phyloP scores from a whole-genome alignment of 2,888 invertebrate species.

The Drosophila seclusa region DNA sequence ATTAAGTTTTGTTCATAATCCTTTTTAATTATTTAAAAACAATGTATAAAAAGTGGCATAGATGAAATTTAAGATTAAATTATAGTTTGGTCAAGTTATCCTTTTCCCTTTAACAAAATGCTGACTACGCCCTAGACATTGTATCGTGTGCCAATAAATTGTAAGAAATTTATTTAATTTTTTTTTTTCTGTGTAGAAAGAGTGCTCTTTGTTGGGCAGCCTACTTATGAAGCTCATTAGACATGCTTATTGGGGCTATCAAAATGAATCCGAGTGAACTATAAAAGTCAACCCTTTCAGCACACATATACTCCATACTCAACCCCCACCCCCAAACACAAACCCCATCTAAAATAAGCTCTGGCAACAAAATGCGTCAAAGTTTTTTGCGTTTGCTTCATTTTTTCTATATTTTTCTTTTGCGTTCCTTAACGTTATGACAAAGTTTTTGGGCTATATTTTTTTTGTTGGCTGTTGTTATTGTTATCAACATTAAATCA shows the following conservation, averaged over 20 bases:
- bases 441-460: conserved; percentile 65
- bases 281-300: conserved; percentile 74
- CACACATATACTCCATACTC: conserved; percentile 6
- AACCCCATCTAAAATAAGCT: conserved; percentile 31
- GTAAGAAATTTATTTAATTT: background rate
- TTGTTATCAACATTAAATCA: conserved; percentile 81
- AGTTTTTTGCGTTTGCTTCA: conserved; percentile 45
- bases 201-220: conserved; percentile 21
- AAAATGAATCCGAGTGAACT: conserved; percentile 81
- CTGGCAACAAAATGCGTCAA: conserved; percentile 53
- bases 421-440: conserved; percentile 41
- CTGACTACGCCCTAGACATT: background rate
- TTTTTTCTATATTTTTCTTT: conserved; percentile 20
- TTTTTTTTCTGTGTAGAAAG: conserved; percentile 7
- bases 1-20: background rate
- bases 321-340: background rate
- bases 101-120: background rate
- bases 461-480: conserved; percentile 60
- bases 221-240: conserved; percentile 78
- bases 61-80: background rate
- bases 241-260: conserved; percentile 81
- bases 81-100: background rate
- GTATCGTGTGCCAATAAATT: background rate
- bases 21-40: background rate
- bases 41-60: background rate